phyloP scores from a whole-genome alignment of 2,113 vertebrate species.

The Callithrix jacchus region DNA sequence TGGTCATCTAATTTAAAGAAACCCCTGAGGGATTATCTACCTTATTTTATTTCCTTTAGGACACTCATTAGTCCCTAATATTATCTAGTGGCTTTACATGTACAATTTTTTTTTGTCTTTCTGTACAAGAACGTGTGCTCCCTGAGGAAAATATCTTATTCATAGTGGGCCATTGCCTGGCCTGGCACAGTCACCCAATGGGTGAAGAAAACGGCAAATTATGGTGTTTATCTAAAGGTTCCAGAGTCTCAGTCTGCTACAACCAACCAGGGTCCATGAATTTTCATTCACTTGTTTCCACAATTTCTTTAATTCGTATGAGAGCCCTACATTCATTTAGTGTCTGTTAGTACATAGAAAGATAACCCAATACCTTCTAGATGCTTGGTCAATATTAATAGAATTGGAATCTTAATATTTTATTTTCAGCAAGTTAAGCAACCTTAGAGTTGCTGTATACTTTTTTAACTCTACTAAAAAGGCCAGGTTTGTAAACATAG shows the following conservation, averaged over 20 bases:
- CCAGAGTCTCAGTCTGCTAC: background rate
- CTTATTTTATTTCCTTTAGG: background rate
- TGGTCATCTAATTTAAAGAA: background rate
- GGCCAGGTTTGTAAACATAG: background rate
- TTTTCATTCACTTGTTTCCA: background rate
- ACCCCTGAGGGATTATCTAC: background rate
- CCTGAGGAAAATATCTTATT: background rate
- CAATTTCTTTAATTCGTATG: background rate
- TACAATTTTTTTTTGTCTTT: background rate
- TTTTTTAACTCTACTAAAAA: background rate
- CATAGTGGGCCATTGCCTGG: background rate
- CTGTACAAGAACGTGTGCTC: background rate
- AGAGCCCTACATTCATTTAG: background rate
- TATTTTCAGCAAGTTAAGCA: conserved; percentile 27
- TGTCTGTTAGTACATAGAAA: background rate
- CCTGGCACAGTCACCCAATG: background rate
- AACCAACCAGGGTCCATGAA: background rate
- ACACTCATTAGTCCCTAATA: background rate
- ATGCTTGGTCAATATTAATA: background rate
- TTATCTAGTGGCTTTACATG: background rate
- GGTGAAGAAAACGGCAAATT: background rate
- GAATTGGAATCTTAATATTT: background rate
- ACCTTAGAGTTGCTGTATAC: background rate
- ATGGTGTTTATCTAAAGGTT: background rate
- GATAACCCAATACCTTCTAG: background rate